Evolutionary conservation across 2,888 invertebrate species (phyloP), one percentile per base, ranked within the genome.

Genomic region (Papilio gigon): DNA sequence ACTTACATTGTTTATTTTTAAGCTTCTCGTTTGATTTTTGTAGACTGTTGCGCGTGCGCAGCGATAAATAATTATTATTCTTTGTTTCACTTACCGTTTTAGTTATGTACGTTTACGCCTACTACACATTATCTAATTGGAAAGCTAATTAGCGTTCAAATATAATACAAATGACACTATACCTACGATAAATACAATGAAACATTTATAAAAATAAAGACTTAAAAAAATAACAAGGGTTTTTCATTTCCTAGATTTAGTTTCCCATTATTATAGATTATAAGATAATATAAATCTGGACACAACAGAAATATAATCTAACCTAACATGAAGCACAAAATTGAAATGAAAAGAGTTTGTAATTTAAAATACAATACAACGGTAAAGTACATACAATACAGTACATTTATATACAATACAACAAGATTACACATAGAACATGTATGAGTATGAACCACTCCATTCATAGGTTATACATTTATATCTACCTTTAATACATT

Each of bases 121-220:
- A 86, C 91, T 91, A 91, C 92, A 92, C 92, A 91, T 90, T 87
- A 87, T 86, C 81, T 81, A 84, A 84, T 85, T 81, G 80, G 78
- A 86, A 86, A 86, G 85, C 86, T 88, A 84, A 81, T 85, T 84
- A 85, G 85, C 86, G 80, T 85, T 86, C 82, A 86, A 87, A 84
- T 87, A 88, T 87, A 84, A 84, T 87, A 85, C 82, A 88, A 89
- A 87, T 87, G 86, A 90, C 89, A 90, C 88, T 88, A 87, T 87
- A 89, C 87, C 87, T 90, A 89, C 84, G 82, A 86, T 88, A 86
- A 86, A 89, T 86, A 89, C 87, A 87, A 88, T 89, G 85, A 90
- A 91, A 88, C 86, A 83, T 89, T 90, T 90, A 89, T 89, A 87
- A 89, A 89, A 89, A 86, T 80, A 85, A 88, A 88, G 86, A 88